phyloP scores from a whole-genome alignment of 2,797 vertebrate genomes.

The Phataginus tricuspis region DNA sequence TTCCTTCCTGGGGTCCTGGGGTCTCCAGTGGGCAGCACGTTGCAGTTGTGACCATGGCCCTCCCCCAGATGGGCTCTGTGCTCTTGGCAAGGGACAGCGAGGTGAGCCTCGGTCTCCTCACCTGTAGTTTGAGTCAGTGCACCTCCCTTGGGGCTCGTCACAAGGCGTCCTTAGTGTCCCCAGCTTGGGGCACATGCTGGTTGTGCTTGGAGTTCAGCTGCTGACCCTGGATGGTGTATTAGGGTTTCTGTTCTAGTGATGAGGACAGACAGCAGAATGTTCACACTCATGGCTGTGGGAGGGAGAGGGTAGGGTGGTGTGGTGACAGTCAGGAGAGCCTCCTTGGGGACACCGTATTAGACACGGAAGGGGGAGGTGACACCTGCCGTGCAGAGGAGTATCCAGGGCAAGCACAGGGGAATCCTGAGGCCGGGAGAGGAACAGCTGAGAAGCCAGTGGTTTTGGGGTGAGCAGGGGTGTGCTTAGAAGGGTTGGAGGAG shows the following conservation, averaged over 20 bases:
- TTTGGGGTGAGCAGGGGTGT: background rate
- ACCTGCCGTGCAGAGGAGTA: fast-evolving
- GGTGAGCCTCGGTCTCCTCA: background rate
- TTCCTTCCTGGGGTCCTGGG: fast-evolving
- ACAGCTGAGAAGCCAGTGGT: background rate
- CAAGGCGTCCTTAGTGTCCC: fast-evolving
- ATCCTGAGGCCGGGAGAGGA: background rate
- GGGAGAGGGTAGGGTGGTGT: too few species aligned
- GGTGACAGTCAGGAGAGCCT: background rate
- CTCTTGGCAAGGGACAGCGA: background rate
- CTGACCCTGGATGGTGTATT: fast-evolving
- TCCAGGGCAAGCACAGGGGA: background rate
- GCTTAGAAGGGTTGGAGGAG: background rate
- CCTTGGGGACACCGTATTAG: background rate
- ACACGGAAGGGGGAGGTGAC: fast-evolving
- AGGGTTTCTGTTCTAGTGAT: fast-evolving
- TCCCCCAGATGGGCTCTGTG: fast-evolving
- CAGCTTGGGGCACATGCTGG: fast-evolving
- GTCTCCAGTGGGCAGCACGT: background rate
- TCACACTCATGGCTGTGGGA: background rate
- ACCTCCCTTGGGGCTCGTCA: fast-evolving
- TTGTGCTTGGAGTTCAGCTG: background rate
- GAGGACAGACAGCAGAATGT: background rate
- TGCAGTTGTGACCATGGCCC: background rate
- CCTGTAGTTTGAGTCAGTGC: background rate